A percentile compares a stretch with the other conserved stretches of the same genome.
Conservation (phyloP, 2,113 vertebrate species). For the Cairina moschata region DNA sequence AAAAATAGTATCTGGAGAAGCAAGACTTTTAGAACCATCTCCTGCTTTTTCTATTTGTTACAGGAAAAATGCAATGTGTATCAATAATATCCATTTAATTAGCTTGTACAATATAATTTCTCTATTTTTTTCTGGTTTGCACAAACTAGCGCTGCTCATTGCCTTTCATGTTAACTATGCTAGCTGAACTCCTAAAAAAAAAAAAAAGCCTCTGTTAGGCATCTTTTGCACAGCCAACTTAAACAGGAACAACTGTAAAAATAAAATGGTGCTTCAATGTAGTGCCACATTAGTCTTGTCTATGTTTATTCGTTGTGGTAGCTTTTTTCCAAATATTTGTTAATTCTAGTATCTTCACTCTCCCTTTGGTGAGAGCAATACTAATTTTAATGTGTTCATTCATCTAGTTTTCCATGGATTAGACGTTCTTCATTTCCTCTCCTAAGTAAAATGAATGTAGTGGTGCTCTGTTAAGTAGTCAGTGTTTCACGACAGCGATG, state of each 20-base stretch:
- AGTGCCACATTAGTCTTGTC: not conserved
- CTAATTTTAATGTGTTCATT: not conserved
- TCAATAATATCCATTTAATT: conserved; percentile 16
- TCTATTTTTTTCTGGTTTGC: conserved; percentile 13
- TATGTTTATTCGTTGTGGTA: not conserved
- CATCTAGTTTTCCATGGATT: not conserved
- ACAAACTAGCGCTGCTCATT: not conserved
- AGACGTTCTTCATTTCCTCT: not conserved
- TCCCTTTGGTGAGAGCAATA: not conserved
- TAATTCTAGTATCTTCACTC: not conserved
- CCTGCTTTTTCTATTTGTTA: not conserved
- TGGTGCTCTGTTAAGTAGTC: not conserved
- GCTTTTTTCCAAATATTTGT: not conserved
- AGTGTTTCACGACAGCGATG: not conserved
- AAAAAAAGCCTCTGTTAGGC: not conserved
- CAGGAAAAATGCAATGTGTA: not conserved
- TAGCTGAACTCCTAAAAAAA: not conserved
- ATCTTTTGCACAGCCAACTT: not conserved
- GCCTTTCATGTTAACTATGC: not conserved
- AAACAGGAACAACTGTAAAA: not conserved
- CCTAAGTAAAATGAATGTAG: not conserved
- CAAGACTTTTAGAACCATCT: not conserved
- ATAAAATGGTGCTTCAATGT: not conserved
- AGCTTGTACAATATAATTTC: conserved; percentile 20
- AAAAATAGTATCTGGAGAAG: not conserved